Evolutionary conservation across 35 echinoderm and acorn worm genomes (phyloP).

Genomic region (Strongylocentrotus purpuratus): DNA sequence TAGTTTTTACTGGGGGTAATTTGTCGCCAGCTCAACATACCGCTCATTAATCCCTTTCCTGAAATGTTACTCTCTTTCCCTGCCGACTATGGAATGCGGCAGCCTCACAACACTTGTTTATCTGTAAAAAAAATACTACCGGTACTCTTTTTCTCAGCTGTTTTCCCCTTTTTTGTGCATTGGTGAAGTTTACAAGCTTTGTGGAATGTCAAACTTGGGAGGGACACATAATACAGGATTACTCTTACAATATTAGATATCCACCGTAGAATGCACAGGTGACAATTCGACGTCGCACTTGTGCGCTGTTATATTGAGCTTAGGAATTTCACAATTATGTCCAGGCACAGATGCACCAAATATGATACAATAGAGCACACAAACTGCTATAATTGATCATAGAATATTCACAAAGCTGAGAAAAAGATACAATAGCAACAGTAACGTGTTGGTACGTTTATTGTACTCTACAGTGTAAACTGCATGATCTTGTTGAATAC

Average conservation of each 20-base stretch:
- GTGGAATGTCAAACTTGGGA: not conserved
- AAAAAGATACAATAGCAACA: not conserved
- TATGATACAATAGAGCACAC: not conserved
- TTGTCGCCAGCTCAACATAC: not conserved
- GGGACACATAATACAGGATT: not conserved
- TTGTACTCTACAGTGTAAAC: not conserved
- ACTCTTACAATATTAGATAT: not conserved
- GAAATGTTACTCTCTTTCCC: not conserved
- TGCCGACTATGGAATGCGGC: not conserved
- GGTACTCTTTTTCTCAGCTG: no score
- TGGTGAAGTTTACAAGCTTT: not conserved
- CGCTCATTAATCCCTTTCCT: constrained; percentile 9
- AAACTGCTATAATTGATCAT: not conserved
- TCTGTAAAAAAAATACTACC: not conserved
- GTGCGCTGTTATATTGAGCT: not conserved
- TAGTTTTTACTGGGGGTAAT: not conserved
- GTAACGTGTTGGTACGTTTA: not conserved
- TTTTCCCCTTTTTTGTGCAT: no score
- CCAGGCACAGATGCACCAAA: not conserved
- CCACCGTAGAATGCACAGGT: not conserved
- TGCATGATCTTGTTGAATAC: not conserved
- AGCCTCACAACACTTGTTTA: not conserved
- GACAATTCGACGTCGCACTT: not conserved
- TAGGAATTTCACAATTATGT: constrained; percentile 6
- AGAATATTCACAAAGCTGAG: not conserved